Percentiles rank a stretch among this genome's conserved stretches.
phyloP scores from a whole-genome alignment of 2,888 invertebrate species.

The Agrotis segetum region DNA sequence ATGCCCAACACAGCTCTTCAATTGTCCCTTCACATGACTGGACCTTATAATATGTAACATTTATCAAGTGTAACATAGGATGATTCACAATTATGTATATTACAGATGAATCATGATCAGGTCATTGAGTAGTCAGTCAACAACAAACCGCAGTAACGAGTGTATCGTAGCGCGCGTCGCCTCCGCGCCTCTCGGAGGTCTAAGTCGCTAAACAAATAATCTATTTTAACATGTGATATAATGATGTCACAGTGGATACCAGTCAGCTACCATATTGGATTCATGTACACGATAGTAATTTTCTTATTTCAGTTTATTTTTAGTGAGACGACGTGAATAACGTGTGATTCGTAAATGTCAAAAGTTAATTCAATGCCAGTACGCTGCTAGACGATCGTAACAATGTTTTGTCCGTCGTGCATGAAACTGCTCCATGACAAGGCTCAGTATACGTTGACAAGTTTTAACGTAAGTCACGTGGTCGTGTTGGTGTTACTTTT shows the following conservation, averaged over 20 bases:
- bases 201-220: conserved; percentile 85
- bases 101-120: conserved; percentile 85
- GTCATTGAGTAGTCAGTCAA: conserved; percentile 84
- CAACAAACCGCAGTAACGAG: conserved; percentile 83
- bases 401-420: conserved; percentile 84
- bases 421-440: conserved; percentile 84
- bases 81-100: conserved; percentile 85
- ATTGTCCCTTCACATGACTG: conserved; percentile 62
- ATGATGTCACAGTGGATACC: conserved; percentile 88
- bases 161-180: conserved; percentile 77
- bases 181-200: conserved; percentile 74
- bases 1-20: conserved; percentile 43
- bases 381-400: conserved; percentile 68
- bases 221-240: conserved; percentile 89
- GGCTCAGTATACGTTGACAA: conserved; percentile 84
- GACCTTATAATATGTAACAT: conserved; percentile 68
- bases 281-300: conserved; percentile 89
- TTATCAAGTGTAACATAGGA: conserved; percentile 77
- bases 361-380: conserved; percentile 81
- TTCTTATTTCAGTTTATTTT: conserved; percentile 88
- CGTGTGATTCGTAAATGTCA: conserved; percentile 89
- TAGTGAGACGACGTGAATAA: conserved; percentile 86
- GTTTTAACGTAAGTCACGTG: conserved; percentile 86
- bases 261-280: conserved; percentile 84
- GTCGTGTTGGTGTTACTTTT: conserved; percentile 77